Conservation (phyloP, 2,888 invertebrate genomes). For the Archips xylosteana region DNA sequence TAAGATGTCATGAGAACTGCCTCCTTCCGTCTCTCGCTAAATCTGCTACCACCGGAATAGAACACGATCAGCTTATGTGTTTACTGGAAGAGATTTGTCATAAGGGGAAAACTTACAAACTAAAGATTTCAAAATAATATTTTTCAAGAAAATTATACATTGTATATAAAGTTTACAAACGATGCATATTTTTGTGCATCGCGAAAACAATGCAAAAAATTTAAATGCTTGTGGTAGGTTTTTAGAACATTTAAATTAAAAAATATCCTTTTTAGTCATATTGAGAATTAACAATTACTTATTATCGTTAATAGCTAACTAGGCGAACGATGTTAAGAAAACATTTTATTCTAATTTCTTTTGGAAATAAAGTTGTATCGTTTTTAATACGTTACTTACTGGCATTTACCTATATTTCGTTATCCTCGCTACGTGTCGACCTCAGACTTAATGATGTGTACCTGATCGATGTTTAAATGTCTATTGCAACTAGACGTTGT, state of each 20-base stretch:
- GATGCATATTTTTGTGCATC: background rate
- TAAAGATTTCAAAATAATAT: constrained; percentile 8
- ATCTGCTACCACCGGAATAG: constrained; percentile 15
- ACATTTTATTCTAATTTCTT: background rate
- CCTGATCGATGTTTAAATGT: constrained; percentile 24
- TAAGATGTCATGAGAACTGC: background rate
- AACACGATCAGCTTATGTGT: constrained; percentile 5
- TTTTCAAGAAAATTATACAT: background rate
- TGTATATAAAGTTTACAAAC: constrained; percentile 10
- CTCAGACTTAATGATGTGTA: constrained; percentile 22
- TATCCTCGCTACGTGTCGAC: constrained; percentile 21
- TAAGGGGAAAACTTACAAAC: constrained; percentile 33
- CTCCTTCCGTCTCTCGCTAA: background rate
- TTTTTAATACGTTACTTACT: constrained; percentile 20
- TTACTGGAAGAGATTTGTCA: constrained; percentile 37
- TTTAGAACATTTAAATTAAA: background rate
- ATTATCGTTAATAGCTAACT: background rate
- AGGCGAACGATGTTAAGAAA: background rate
- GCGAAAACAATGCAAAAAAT: background rate
- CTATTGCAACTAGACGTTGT: background rate
- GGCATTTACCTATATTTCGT: constrained; percentile 28
- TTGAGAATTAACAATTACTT: background rate
- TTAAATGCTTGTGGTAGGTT: background rate
- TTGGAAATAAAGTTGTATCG: background rate
- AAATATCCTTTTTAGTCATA: background rate